These are phyloP conservation scores for Epinotia ramella DNA, from an alignment of 2,888 invertebrate genomes.

Conservation along the genomic window DNA sequence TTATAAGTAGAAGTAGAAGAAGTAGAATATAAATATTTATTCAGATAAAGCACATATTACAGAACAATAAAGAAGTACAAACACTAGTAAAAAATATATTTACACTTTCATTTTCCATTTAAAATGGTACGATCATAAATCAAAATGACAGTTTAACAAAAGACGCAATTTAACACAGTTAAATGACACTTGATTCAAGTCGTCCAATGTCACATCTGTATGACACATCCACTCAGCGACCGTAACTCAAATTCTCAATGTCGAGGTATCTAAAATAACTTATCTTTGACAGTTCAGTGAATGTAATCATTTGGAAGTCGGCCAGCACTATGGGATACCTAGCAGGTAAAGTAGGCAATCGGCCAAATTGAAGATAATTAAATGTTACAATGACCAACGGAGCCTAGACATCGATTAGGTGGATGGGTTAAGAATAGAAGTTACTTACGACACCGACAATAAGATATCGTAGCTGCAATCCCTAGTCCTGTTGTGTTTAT, in stretches of 20 bases:
- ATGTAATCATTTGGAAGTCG: conserved; percentile 77
- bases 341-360: conserved; percentile 81
- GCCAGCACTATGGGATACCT: conserved; percentile 76
- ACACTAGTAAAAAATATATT: no score
- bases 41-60: no score
- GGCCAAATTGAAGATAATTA: conserved; percentile 82
- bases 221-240: conserved; percentile 65
- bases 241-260: conserved; percentile 74
- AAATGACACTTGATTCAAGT: conserved; percentile 56
- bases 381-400: conserved; percentile 79
- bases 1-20: no score
- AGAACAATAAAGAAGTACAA: no score
- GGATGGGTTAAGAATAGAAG: conserved; percentile 58
- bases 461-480: conserved; percentile 23
- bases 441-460: conserved; percentile 45
- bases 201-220: conserved; percentile 59
- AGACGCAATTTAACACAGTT: conserved; percentile 47
- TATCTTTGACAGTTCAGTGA: conserved; percentile 83
- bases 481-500: neutral
- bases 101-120: no score
- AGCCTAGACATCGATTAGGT: conserved; percentile 72
- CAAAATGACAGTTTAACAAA: conserved; percentile 48
- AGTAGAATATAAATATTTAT: no score
- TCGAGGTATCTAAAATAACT: conserved; percentile 82
- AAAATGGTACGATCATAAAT: conserved; percentile 5